These are phyloP conservation scores for Musca vetustissima DNA, from an alignment of 1,140 invertebrate genomes.

Conservation along the genomic window DNA sequence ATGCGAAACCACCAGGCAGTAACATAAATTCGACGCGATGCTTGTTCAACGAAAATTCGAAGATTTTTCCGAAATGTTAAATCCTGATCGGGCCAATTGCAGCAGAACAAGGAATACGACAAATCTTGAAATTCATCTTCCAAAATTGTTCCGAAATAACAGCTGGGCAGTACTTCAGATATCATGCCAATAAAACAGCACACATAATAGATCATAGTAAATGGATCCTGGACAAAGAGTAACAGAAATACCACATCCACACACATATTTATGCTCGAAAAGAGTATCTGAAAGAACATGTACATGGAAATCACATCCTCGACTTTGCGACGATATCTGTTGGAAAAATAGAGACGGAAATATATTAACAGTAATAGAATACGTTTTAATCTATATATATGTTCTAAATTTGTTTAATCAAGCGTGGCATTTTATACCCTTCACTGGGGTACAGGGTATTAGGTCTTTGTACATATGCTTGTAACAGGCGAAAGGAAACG, in stretches of 20 bases:
- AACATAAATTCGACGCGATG: no score
- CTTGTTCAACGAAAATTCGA: slow-evolving; percentile 11
- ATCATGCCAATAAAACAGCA: slow-evolving; percentile 9
- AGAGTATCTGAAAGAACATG: slow-evolving; percentile 20
- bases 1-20: slow-evolving; percentile 11
- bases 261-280: slow-evolving; percentile 12
- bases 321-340: slow-evolving; percentile 8
- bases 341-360: not conserved
- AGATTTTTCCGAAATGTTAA: slow-evolving; percentile 10
- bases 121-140: no score
- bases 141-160: no score
- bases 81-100: slow-evolving; percentile 17
- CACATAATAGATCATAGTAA: slow-evolving; percentile 9
- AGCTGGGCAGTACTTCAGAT: slow-evolving; percentile 10
- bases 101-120: slow-evolving; percentile 5
- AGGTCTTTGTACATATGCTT: no score
- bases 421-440: no score
- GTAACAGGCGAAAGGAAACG: no score
- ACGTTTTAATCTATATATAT: no score
- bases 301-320: slow-evolving; percentile 2
- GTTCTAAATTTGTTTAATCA: no score
- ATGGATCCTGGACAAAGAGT: slow-evolving; percentile 13
- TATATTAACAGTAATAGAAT: not conserved
- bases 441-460: no score
- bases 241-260: slow-evolving; percentile 10